Conservation (phyloP, 2,113 vertebrate genomes). For the Eudyptes chrysolophus region DNA sequence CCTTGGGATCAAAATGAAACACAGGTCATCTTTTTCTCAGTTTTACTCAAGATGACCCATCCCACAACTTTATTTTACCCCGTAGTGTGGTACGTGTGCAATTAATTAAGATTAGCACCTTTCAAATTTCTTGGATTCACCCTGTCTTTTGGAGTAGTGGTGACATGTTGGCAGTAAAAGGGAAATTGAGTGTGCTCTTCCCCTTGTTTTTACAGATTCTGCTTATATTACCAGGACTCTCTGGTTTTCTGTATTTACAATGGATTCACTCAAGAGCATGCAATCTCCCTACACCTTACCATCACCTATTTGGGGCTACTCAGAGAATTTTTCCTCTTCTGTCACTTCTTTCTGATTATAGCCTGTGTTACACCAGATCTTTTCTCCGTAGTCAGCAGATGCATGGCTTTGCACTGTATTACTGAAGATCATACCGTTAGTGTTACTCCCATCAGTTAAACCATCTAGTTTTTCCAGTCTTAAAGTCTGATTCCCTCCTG, state of each 20-base stretch:
- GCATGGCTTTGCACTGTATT: fast-evolving
- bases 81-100: fast-evolving
- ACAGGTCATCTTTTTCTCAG: not conserved
- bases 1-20: not conserved
- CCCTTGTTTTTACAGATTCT: not conserved
- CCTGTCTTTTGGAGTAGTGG: fast-evolving
- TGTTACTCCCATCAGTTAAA: not conserved
- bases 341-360: not conserved
- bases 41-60: not conserved
- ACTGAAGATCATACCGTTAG: fast-evolving
- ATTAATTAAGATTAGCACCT: fast-evolving
- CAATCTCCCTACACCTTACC: no score
- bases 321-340: not conserved
- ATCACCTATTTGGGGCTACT: not conserved
- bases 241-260: fast-evolving
- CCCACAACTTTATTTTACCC: not conserved
- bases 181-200: not conserved
- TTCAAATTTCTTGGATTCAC: fast-evolving
- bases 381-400: fast-evolving
- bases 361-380: no score
- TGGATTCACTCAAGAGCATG: fast-evolving
- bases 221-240: fast-evolving
- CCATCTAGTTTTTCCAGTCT: not conserved
- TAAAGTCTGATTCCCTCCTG: not conserved
- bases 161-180: fast-evolving